A percentile compares a stretch with the other conserved stretches of the same genome.
Evolutionary conservation across 1,140 invertebrate genomes (phyloP).

Genomic region (Drosophila bipectinata): DNA sequence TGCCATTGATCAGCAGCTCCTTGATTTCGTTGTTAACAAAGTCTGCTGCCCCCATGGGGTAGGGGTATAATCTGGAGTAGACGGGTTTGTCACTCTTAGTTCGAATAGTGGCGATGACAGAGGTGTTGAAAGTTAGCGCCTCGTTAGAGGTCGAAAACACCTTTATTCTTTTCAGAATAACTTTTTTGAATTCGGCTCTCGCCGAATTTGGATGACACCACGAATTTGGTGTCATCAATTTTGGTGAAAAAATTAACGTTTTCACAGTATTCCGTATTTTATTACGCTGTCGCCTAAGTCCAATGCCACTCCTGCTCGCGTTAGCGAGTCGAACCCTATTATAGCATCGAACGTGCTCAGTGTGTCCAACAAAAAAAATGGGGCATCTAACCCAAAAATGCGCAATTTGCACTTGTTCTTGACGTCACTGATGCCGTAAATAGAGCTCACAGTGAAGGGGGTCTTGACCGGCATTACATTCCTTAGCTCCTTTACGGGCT

Average conservation of each 20-base stretch:
- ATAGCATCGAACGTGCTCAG: slow-evolving; percentile 1
- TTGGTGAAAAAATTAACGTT: slow-evolving; percentile 24
- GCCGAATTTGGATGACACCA: slow-evolving; percentile 10
- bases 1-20: too few relatives aligned
- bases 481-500: slow-evolving; percentile 25
- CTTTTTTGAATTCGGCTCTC: slow-evolving; percentile 16
- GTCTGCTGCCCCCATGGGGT: too few relatives aligned
- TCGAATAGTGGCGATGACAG: slow-evolving; percentile 12
- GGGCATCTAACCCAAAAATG: slow-evolving; percentile 11
- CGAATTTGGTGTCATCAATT: slow-evolving; percentile 23
- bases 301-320: slow-evolving; percentile 5
- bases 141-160: slow-evolving; percentile 11
- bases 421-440: slow-evolving; percentile 19
- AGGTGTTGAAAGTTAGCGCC: not conserved
- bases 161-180: slow-evolving; percentile 7
- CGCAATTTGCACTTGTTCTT: slow-evolving; percentile 22
- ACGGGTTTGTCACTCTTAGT: slow-evolving; percentile 3
- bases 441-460: slow-evolving; percentile 30
- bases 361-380: slow-evolving; percentile 3
- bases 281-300: not conserved
- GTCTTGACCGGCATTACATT: slow-evolving; percentile 26
- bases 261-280: slow-evolving; percentile 4
- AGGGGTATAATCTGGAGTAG: not conserved
- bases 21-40: too few relatives aligned
- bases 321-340: slow-evolving; percentile 7